Evolutionary conservation across 2,113 vertebrate species (phyloP).

Genomic region (Rhea pennata): DNA sequence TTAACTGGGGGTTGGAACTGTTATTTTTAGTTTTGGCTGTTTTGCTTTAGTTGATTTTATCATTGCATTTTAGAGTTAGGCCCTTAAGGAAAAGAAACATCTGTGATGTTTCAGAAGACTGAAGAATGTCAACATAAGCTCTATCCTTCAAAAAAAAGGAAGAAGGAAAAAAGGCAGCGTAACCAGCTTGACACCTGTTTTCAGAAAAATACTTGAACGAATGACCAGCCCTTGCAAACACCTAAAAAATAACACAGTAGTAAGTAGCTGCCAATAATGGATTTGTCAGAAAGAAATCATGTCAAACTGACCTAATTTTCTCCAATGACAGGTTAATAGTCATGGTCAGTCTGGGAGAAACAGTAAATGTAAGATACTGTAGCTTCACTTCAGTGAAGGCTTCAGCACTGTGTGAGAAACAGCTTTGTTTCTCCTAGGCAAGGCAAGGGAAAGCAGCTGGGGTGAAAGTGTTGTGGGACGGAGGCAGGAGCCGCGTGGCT

Average conservation of each 20-base stretch:
- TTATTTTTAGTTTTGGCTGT: neutral
- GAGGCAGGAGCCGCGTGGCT: too few species aligned
- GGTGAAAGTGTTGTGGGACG: neutral
- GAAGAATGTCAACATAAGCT: neutral
- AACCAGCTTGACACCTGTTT: neutral
- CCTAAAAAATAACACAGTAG: neutral
- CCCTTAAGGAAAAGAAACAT: neutral
- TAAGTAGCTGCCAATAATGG: neutral
- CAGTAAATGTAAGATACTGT: neutral
- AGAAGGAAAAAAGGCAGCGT: neutral
- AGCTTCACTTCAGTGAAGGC: neutral
- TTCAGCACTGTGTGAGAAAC: neutral
- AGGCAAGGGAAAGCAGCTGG: neutral
- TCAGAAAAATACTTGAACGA: neutral
- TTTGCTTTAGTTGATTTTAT: neutral
- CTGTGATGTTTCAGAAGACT: neutral
- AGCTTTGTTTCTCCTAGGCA: neutral
- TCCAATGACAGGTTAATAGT: neutral
- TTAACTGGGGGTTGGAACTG: neutral
- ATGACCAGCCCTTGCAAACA: neutral
- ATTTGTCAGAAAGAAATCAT: neutral
- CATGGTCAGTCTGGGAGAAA: neutral
- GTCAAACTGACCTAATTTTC: neutral
- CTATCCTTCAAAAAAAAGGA: neutral
- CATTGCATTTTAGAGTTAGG: neutral